Conservation (phyloP, 2,888 invertebrate species). For the Brachyptera putata region DNA sequence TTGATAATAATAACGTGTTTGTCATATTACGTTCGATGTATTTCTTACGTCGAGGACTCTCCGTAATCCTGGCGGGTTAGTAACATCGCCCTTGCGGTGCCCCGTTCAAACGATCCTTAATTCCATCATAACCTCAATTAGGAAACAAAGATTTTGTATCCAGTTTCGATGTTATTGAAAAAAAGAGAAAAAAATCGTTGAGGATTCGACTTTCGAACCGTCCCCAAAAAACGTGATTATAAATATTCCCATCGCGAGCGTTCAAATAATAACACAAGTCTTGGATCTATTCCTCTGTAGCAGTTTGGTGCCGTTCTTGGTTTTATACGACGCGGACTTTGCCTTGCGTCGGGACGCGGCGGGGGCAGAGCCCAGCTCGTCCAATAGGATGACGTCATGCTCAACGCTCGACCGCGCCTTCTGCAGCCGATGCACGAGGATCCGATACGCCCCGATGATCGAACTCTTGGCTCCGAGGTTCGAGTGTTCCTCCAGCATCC, state of each 20-base stretch:
- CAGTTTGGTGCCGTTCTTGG: conserved; percentile 4
- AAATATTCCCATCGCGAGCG: neutral
- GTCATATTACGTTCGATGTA: too few species aligned
- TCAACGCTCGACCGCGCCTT: neutral
- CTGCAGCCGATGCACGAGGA: conserved; percentile 54
- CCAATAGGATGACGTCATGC: neutral
- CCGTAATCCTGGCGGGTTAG: too few species aligned
- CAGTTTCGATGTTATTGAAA: too few species aligned
- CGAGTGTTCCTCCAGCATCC: conserved; percentile 53
- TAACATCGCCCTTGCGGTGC: too few species aligned
- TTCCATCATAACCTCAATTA: too few species aligned
- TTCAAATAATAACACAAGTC: conserved; percentile 11
- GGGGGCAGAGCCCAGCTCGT: neutral
- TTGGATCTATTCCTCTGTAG: conserved; percentile 10
- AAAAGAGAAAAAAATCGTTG: too few species aligned
- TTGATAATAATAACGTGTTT: too few species aligned
- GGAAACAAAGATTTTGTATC: too few species aligned
- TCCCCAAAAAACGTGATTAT: too few species aligned
- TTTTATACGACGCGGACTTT: conserved; percentile 11
- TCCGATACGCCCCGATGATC: conserved; percentile 66
- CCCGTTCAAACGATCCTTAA: too few species aligned
- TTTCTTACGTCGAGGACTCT: too few species aligned
- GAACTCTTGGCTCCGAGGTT: conserved; percentile 58
- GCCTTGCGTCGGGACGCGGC: conserved; percentile 19
- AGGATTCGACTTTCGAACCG: too few species aligned